Conservation (phyloP, 2,113 vertebrate genomes). For the Ammodytes marinus region DNA sequence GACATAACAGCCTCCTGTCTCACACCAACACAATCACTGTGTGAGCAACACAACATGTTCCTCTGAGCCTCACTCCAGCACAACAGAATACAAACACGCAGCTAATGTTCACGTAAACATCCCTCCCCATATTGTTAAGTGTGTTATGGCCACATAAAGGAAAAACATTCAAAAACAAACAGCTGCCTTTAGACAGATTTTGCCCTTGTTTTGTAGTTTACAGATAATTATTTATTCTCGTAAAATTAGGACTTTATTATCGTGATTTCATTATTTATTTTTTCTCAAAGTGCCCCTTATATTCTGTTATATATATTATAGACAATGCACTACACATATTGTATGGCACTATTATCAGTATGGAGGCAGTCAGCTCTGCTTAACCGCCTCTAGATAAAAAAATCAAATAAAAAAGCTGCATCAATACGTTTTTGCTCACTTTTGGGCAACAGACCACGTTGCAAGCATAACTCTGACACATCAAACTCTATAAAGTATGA, state of each 20-base stretch:
- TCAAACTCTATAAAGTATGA: too few species aligned
- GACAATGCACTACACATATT: not conserved
- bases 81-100: not conserved
- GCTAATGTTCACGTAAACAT: too few species aligned
- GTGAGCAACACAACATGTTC: not conserved
- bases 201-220: too few species aligned
- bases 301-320: not conserved
- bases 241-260: too few species aligned
- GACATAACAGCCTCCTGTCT: conserved; percentile 32
- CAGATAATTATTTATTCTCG: too few species aligned
- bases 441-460: not conserved
- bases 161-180: too few species aligned
- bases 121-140: too few species aligned
- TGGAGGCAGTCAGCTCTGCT: not conserved
- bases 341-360: not conserved
- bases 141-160: too few species aligned
- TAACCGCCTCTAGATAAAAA: not conserved
- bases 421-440: not conserved
- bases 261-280: too few species aligned
- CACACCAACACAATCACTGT: not conserved
- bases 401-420: not conserved
- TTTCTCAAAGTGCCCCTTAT: too few species aligned
- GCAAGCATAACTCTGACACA: not conserved
- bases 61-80: not conserved
- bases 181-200: too few species aligned